Evolutionary conservation across 2,113 vertebrate genomes (phyloP).

Genomic region (Ailuropoda melanoleuca): DNA sequence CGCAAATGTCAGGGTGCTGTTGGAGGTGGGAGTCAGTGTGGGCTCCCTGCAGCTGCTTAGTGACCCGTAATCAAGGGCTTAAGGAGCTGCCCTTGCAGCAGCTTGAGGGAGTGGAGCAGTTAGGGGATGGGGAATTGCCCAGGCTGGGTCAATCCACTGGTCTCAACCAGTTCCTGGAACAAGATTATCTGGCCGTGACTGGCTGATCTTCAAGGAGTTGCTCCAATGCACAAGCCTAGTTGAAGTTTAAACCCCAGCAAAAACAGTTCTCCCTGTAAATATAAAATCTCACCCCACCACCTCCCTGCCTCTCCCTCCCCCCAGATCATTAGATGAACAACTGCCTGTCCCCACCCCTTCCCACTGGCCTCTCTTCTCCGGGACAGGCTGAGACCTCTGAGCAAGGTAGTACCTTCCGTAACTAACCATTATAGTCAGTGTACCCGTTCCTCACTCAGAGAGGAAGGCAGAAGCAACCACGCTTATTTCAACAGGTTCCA

Average conservation of each 20-base stretch:
- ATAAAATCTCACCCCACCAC: background rate
- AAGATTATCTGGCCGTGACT: background rate
- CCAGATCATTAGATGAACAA: background rate
- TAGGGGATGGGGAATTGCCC: background rate
- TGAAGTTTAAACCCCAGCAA: constrained; percentile 69
- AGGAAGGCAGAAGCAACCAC: background rate
- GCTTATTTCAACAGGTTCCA: background rate
- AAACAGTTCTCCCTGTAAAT: constrained; percentile 60
- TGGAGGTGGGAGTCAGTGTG: background rate
- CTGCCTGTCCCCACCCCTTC: background rate
- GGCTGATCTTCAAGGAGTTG: constrained; percentile 43
- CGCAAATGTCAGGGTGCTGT: background rate
- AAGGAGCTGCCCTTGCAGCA: background rate
- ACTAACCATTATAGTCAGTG: background rate
- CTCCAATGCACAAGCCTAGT: constrained; percentile 17
- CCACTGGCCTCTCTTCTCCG: background rate
- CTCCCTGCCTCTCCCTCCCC: accelerated
- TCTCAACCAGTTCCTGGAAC: constrained; percentile 25
- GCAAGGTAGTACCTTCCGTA: background rate
- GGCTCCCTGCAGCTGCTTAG: background rate
- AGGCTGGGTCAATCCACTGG: background rate
- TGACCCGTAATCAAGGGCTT: background rate
- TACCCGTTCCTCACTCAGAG: background rate
- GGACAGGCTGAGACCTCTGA: background rate
- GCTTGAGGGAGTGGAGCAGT: background rate